Evolutionary conservation across 2,797 vertebrate species (phyloP).

Genomic region (Acridotheres tristis): DNA sequence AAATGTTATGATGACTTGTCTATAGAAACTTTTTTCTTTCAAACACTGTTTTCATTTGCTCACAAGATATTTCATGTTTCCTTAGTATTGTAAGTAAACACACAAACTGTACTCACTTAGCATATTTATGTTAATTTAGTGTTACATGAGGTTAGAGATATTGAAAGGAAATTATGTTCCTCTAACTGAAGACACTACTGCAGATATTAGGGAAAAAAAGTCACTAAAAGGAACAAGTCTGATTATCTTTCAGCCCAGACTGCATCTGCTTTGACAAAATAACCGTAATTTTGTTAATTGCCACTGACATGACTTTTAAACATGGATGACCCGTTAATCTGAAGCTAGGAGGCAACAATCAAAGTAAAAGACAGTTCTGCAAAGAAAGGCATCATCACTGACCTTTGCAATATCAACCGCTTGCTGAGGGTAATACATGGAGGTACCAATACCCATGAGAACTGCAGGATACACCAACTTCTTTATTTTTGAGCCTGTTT

Average conservation of each 20-base stretch:
- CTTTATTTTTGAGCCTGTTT: slow-evolving; percentile 89
- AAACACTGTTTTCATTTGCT: background rate
- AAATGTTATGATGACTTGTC: background rate
- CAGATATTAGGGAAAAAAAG: background rate
- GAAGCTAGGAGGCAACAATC: background rate
- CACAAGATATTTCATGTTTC: background rate
- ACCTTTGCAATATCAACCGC: slow-evolving; percentile 84
- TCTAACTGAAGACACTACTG: background rate
- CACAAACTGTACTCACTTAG: background rate
- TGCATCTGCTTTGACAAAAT: background rate
- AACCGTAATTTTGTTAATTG: background rate
- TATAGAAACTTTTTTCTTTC: background rate
- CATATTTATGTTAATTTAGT: background rate
- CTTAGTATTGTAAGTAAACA: background rate
- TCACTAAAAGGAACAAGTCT: background rate
- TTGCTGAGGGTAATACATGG: slow-evolving; percentile 93
- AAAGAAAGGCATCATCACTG: slow-evolving; percentile 43
- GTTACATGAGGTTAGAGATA: background rate
- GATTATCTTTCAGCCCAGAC: background rate
- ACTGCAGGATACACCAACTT: slow-evolving; percentile 84
- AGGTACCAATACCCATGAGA: slow-evolving; percentile 87
- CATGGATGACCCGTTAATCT: background rate
- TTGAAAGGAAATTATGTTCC: background rate
- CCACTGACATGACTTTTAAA: background rate
- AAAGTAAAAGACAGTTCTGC: background rate